These are phyloP conservation scores for Linnaemya tessellans DNA, from an alignment of 2,888 invertebrate species.

Conservation along the genomic window DNA sequence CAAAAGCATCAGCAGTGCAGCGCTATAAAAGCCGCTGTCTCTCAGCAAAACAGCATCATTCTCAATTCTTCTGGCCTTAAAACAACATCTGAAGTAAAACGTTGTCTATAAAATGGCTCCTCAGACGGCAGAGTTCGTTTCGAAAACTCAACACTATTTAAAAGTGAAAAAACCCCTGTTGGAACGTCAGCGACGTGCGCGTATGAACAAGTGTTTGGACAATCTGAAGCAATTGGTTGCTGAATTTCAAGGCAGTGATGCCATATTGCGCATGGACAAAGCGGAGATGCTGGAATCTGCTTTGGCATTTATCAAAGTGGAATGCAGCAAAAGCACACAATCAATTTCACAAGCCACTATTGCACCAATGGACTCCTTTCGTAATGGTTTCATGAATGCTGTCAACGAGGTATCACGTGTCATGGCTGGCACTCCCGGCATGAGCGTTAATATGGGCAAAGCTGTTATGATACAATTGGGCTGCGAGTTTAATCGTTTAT, in stretches of 20 bases:
- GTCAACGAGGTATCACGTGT: slow-evolving; percentile 94
- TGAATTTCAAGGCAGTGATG: slow-evolving; percentile 90
- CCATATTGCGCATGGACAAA: slow-evolving; percentile 93
- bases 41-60: slow-evolving; percentile 65
- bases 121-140: slow-evolving; percentile 83
- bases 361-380: slow-evolving; percentile 87
- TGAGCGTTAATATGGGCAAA: slow-evolving; percentile 92
- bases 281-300: slow-evolving; percentile 95
- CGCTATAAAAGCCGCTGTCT: slow-evolving; percentile 61
- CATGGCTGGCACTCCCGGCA: slow-evolving; percentile 91
- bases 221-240: slow-evolving; percentile 95
- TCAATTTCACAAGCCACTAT: slow-evolving; percentile 87
- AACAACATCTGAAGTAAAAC: slow-evolving; percentile 59
- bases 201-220: slow-evolving; percentile 95
- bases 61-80: slow-evolving; percentile 53
- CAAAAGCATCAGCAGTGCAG: slow-evolving; percentile 8
- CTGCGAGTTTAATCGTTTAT: slow-evolving; percentile 87
- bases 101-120: slow-evolving; percentile 68
- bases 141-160: slow-evolving; percentile 94
- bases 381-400: slow-evolving; percentile 94
- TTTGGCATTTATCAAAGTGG: slow-evolving; percentile 90
- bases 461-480: slow-evolving; percentile 95
- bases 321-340: slow-evolving; percentile 69
- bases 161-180: slow-evolving; percentile 97
- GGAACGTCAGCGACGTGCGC: slow-evolving; percentile 93